These are phyloP conservation scores for Galleria mellonella DNA, from an alignment of 1,140 invertebrate species.

Conservation along the genomic window DNA sequence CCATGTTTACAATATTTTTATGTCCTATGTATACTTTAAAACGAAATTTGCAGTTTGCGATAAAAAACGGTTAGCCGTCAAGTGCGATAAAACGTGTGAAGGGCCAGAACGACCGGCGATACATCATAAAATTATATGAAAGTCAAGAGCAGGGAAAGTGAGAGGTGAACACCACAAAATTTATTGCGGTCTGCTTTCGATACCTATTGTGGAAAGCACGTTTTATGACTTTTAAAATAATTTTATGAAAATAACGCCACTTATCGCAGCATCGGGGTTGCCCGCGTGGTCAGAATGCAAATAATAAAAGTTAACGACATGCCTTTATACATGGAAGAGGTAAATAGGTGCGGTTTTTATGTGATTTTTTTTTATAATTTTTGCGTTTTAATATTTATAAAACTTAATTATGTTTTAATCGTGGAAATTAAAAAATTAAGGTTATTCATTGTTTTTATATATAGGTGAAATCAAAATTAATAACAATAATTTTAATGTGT, in stretches of 20 bases:
- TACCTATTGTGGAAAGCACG: conserved; percentile 57
- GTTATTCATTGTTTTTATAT: no score
- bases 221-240: conserved; percentile 61
- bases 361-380: background rate
- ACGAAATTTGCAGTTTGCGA: conserved; percentile 42
- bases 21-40: conserved; percentile 48
- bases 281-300: conserved; percentile 8
- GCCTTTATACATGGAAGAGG: conserved; percentile 2
- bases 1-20: conserved; percentile 31
- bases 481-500: no score
- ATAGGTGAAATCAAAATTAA: no score
- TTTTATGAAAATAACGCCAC: conserved; percentile 48
- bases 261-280: conserved; percentile 22
- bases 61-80: conserved; percentile 16
- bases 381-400: background rate
- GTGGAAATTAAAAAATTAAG: no score
- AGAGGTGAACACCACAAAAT: conserved; percentile 55
- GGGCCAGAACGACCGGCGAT: conserved; percentile 59
- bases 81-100: conserved; percentile 42
- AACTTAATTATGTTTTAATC: background rate
- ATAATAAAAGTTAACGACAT: conserved; percentile 14
- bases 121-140: conserved; percentile 73
- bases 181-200: conserved; percentile 68
- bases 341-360: background rate
- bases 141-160: conserved; percentile 66